Base-by-base conservation (phyloP, 2,797 vertebrate genomes). In the Melanotaenia maccullochi region DNA sequence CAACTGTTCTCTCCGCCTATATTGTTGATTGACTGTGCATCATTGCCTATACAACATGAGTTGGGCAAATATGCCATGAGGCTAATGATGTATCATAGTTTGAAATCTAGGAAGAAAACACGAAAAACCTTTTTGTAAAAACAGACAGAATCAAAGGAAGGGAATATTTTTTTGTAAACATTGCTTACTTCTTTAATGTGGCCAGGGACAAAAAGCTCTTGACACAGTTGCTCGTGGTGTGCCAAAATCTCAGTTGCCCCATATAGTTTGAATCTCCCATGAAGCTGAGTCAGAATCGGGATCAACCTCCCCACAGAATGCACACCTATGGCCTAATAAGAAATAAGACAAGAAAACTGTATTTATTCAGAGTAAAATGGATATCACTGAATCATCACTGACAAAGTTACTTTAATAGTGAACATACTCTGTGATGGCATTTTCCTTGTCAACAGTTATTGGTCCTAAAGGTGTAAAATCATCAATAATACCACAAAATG, bases 291-390 rank as follows among this genome's bases (percentile, higher is more conserved):
- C 20, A 65, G 20, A 1, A 52, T 65, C 22, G 7, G 55, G 16
- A 57, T 57, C 55, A 57, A 3, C 32, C 56, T 58, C 56, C 12
- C 32, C 56, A 58, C 7, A 36, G 30, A 9, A 58, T 58, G 56
- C 56, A 58, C 36, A 36, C 16, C 20, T 12, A 58, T 35, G 32
- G 56, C 56, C 32, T n/a, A 33, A 36, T 35, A 8, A 33, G 30
- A 1, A 35, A 18, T 35, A 18, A 56, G 5, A 32, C 4, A 32
- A 56, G 4, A n/a, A 49, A 5, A 49, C 1, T n/a, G 3, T 49
- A 8, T 49, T 58, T 9, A n/a, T n/a, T 58, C 56, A 58, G 20
- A 58, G 9, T 35, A 1, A 58, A 58, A 58, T 33, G 4, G 7
- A 9, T 35, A 33, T n/a, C 18, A 58, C 18, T 11, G 28, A 56